A percentile compares a stretch with the other conserved stretches of the same genome.
Evolutionary conservation across 2,113 vertebrate genomes (phyloP).

Genomic region (Gila orcuttii): DNA sequence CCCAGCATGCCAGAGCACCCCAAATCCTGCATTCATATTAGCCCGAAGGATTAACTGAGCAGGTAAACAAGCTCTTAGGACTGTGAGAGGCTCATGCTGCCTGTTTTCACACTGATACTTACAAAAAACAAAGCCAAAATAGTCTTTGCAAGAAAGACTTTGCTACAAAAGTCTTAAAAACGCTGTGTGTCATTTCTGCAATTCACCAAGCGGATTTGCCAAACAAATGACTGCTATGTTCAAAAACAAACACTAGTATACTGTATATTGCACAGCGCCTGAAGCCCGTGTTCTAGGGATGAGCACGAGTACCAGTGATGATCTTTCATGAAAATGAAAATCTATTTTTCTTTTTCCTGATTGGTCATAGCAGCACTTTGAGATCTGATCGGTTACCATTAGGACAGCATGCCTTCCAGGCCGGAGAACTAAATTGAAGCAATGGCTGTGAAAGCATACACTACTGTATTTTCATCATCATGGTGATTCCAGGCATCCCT

Average conservation of each 20-base stretch:
- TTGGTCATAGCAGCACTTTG: not conserved
- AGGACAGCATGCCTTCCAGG: not conserved
- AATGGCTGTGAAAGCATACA: not conserved
- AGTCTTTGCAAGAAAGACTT: not conserved
- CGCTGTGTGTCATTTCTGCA: not conserved
- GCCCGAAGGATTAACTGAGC: conserved; percentile 17
- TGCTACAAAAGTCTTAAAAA: not conserved
- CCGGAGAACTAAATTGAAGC: not conserved
- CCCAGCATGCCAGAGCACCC: conserved; percentile 7
- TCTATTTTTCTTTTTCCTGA: no score
- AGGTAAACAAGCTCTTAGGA: conserved; percentile 25
- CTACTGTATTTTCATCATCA: no score
- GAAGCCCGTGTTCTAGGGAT: not conserved
- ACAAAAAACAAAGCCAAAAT: not conserved
- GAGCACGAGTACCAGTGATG: not conserved
- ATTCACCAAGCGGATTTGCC: not conserved
- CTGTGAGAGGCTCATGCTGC: not conserved
- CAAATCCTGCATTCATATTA: conserved; percentile 23
- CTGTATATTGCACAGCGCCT: not conserved
- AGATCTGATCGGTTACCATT: not conserved
- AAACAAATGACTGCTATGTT: not conserved
- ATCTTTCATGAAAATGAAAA: not conserved
- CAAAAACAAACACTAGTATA: not conserved
- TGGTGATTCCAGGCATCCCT: no score
- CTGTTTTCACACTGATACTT: conserved; percentile 8